Percentiles rank a stretch among this genome's conserved stretches.
Conservation (phyloP, 1,140 invertebrate species). For the Telenomus remus region DNA sequence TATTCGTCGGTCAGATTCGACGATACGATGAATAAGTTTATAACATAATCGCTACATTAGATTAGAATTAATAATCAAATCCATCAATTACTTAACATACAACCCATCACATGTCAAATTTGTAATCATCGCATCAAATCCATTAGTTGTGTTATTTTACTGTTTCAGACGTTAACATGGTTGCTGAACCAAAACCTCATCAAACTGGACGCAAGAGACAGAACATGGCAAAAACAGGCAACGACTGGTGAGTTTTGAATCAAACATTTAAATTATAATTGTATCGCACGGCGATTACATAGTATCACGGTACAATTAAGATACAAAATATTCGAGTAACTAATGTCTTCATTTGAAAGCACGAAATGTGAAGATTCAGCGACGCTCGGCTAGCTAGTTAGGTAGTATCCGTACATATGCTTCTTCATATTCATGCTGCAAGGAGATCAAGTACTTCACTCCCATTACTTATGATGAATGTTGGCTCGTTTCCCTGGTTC, state of each 20-base stretch:
- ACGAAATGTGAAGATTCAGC: neutral
- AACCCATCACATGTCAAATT: too few relatives aligned
- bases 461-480: conserved; percentile 5
- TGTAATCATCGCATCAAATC: neutral
- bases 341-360: neutral
- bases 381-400: neutral
- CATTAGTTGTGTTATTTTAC: neutral
- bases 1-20: too few relatives aligned
- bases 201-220: conserved; percentile 87
- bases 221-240: conserved; percentile 86
- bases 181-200: conserved; percentile 88
- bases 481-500: conserved; percentile 4
- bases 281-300: too few relatives aligned
- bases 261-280: neutral
- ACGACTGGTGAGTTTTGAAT: conserved; percentile 85
- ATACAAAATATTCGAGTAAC: too few relatives aligned
- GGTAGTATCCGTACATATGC: neutral
- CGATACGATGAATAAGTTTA: too few relatives aligned
- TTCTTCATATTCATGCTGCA: conserved; percentile 2
- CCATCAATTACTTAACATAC: too few relatives aligned
- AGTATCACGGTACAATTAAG: neutral
- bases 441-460: conserved; percentile 6
- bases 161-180: conserved; percentile 87
- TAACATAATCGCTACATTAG: too few relatives aligned
- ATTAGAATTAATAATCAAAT: too few relatives aligned